These are phyloP conservation scores for Seladonia tumulorum DNA, from an alignment of 2,888 invertebrate genomes.

Conservation along the genomic window DNA sequence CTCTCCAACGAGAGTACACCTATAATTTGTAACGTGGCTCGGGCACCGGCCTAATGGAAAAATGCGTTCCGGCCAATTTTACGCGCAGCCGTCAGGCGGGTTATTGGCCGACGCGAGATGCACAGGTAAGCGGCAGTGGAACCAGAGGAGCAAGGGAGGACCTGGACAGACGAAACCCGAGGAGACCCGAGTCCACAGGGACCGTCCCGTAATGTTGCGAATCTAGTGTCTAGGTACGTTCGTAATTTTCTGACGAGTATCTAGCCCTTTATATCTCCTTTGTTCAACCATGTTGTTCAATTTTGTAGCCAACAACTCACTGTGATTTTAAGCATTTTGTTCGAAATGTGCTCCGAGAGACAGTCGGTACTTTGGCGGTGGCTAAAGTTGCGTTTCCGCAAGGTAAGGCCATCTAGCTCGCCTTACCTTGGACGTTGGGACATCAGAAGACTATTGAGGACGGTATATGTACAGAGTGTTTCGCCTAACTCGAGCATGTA, in stretches of 20 bases:
- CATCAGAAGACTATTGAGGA: too few relatives aligned
- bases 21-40: slow-evolving; percentile 80
- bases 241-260: neutral
- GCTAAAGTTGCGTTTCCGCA: too few relatives aligned
- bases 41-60: slow-evolving; percentile 80
- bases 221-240: neutral
- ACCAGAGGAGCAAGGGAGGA: neutral
- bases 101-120: slow-evolving; percentile 55
- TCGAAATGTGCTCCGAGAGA: too few relatives aligned
- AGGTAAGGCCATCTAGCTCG: too few relatives aligned
- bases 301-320: neutral
- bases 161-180: neutral
- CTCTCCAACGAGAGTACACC: slow-evolving; percentile 76
- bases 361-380: too few relatives aligned
- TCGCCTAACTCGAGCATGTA: too few relatives aligned
- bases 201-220: neutral
- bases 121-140: neutral
- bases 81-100: slow-evolving; percentile 74
- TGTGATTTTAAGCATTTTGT: too few relatives aligned
- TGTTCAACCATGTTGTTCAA: neutral
- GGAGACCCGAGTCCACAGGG: neutral
- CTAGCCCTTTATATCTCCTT: neutral
- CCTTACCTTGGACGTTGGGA: too few relatives aligned
- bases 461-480: too few relatives aligned
- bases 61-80: slow-evolving; percentile 80